Percentiles rank a stretch among this genome's conserved stretches.
Conservation (phyloP, 2,888 invertebrate species). For the Athrips mouffetella region DNA sequence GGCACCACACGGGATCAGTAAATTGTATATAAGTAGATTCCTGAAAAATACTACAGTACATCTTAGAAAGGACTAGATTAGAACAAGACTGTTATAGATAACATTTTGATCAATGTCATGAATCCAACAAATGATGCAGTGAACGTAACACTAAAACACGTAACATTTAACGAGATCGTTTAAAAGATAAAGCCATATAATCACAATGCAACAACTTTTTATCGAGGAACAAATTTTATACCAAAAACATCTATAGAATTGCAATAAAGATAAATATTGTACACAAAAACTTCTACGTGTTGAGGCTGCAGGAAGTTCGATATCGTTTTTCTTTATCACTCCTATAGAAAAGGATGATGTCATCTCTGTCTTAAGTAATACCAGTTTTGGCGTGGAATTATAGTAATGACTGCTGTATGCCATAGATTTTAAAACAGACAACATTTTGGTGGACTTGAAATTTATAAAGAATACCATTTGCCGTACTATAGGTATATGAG, state of each 20-base stretch:
- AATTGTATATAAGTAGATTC: no score
- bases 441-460: background rate
- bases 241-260: slow-evolving; percentile 31
- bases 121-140: no score
- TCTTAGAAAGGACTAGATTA: no score
- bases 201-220: slow-evolving; percentile 6
- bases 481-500: no score
- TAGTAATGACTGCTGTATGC: slow-evolving; percentile 37
- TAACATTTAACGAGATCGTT: background rate
- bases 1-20: no score
- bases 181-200: slow-evolving; percentile 6
- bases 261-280: slow-evolving; percentile 28
- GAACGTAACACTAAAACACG: background rate
- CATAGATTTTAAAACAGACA: slow-evolving; percentile 26
- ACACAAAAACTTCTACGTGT: slow-evolving; percentile 38
- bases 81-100: no score
- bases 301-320: slow-evolving; percentile 39
- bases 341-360: slow-evolving; percentile 12
- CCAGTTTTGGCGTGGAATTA: slow-evolving; percentile 55
- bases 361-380: slow-evolving; percentile 41
- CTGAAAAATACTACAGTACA: no score
- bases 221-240: slow-evolving; percentile 8
- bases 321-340: slow-evolving; percentile 26
- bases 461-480: no score
- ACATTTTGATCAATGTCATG: no score